Evolutionary conservation across 2,113 vertebrate genomes (phyloP).

Genomic region (Serilophus lunatus): DNA sequence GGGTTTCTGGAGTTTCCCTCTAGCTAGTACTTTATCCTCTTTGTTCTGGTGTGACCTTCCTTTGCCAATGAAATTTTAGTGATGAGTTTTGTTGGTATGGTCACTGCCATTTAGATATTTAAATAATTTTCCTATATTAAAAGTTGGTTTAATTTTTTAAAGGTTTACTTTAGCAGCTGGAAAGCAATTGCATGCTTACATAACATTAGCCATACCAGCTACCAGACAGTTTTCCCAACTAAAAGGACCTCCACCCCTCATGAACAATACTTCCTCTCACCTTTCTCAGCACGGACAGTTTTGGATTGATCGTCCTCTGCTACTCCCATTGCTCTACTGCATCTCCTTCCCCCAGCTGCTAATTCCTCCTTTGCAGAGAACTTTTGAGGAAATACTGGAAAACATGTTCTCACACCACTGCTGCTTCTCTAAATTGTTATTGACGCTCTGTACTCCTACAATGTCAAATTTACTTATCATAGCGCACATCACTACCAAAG

Average conservation of each 20-base stretch:
- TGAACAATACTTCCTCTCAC: not conserved
- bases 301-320: not conserved
- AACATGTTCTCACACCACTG: not conserved
- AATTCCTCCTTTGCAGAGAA: not conserved
- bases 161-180: not conserved
- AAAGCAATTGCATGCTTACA: not conserved
- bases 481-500: not conserved
- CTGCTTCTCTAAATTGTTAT: not conserved
- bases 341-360: not conserved
- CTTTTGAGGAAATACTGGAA: not conserved
- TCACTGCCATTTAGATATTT: not conserved
- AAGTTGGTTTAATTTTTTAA: not conserved
- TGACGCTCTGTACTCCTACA: not conserved
- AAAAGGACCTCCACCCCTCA: not conserved
- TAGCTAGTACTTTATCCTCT: rapidly evolving
- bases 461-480: not conserved
- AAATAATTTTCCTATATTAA: not conserved
- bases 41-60: not conserved
- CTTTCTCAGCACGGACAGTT: not conserved
- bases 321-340: not conserved
- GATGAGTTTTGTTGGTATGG: not conserved
- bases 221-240: not conserved
- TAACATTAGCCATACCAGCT: not conserved
- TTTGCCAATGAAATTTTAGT: not conserved
- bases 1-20: not conserved